Evolutionary conservation across 2,797 vertebrate species (phyloP), one percentile per base, ranked within the genome.

Genomic region (Scolopax rusticola): DNA sequence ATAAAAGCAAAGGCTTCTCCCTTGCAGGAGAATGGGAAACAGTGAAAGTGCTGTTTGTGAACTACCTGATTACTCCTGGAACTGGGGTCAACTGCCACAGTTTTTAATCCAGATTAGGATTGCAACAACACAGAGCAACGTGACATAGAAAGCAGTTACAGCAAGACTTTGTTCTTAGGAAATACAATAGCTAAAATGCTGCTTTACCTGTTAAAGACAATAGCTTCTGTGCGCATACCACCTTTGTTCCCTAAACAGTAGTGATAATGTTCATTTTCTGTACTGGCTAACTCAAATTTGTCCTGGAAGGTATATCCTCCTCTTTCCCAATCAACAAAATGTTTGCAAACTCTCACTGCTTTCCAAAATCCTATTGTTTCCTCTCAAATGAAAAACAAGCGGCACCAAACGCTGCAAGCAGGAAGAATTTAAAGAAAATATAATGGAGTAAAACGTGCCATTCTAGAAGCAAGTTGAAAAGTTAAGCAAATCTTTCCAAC

Each of bases 51-150:
- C 43, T 40, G 15, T 25, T 5, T 8, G 36, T 12, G 21, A 28
- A 9, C 30, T 25, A 27, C 1, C 3, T 16, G 51, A 24, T 9
- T 30, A 47, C 36, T 45, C 50, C 3, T 19, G 16, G 24, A 33
- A 15, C 50, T 23, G 5, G 21, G 12, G 5, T 38, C 30, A 45
- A 6, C 19, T 45, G 21, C 28, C 1, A 1, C 5, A 9, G 8
- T 57, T 83, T 60, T 61, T 69, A 83, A 70, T 13, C 30, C 64
- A 53, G 59, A 32, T 12, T 12, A 71, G 33, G 57, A 38, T 23
- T 33, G 38, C n/a, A 41, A 24, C 36, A 45, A 40, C 1, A 3
- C n/a, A 75, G 41, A 70, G 40, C 47, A 64, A 48, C 0, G 0
- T 8, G 54, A 27, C 19, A 16, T 15, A 57, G 28, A 75, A 61